Base-by-base conservation (phyloP, 2,113 vertebrate species). In the Lepidothrix coronata region DNA sequence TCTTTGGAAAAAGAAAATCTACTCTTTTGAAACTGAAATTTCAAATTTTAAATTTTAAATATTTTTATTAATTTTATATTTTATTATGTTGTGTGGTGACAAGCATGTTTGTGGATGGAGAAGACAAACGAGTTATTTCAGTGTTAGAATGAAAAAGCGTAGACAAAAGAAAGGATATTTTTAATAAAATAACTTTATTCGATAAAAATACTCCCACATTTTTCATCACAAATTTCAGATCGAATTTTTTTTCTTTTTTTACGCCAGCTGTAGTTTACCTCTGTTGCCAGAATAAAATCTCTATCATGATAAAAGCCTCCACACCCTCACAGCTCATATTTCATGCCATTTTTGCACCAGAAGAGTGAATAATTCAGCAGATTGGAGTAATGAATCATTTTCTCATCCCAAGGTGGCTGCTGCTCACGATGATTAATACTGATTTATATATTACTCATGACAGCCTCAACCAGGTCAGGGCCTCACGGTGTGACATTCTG, bases 351-450 rank as follows among this genome's bases (percentile, higher is more conserved):
- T 97, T 96, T 96, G 83, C 92, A 96, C 96, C 93, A 96, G 90
- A 92, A 96, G 92, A 96, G 92, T 96, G 96, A 97, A 97, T 97
- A 97, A 97, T 97, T 96, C 93, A 97, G 86, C 93, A 96, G 93
- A 96, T 96, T 94, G 92, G 92, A 96, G 95, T 96, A 96, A 97
- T 97, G 93, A 96, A 96, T 96, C 96, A 96, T 91, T 96, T 96
- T 97, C 91, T 95, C 96, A 93, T 96, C 92, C 92, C 95, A 94
- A 94, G 90, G 95, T 96, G 88, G 96, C 93, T 94, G 95, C 88
- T 94, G 96, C 91, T 95, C 79, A 31, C 0, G 57, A 95, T 96
- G 95, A 96, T 96, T 94, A 95, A 97, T 96, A 94, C 91, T 93
- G 92, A 96, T 97, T 96, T 97, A 96, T 96, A 87, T 85, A 93